Conservation (phyloP, 2,888 invertebrate species). For the Orchestes rusci region DNA sequence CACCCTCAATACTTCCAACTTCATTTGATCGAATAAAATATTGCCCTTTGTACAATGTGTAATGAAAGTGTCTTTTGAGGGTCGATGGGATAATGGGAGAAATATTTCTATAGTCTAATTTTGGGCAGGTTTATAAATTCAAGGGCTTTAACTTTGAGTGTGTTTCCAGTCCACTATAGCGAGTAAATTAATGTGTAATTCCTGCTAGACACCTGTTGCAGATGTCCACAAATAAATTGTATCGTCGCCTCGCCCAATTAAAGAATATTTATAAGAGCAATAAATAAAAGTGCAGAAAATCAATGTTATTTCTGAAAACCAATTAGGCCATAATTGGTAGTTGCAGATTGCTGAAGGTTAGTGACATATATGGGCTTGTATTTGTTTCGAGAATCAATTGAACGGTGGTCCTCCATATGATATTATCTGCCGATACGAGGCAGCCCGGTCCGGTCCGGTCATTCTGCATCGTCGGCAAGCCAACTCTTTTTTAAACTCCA, state of each 20-base stretch:
- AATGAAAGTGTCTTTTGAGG: too few relatives aligned
- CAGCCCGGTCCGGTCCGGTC: slow-evolving; percentile 23
- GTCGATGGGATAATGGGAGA: too few relatives aligned
- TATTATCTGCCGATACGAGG: slow-evolving; percentile 36
- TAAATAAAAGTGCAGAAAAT: slow-evolving; percentile 42
- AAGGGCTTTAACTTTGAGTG: too few relatives aligned
- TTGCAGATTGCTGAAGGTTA: slow-evolving; percentile 44
- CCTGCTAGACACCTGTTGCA: too few relatives aligned
- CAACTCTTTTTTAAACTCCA: slow-evolving; percentile 22
- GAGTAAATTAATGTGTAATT: too few relatives aligned
- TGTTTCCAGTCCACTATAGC: too few relatives aligned
- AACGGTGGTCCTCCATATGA: slow-evolving; percentile 41
- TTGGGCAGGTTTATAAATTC: too few relatives aligned
- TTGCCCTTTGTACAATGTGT: too few relatives aligned
- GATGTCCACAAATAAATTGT: too few relatives aligned
- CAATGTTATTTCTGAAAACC: slow-evolving; percentile 46
- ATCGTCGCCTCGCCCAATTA: slow-evolving; percentile 34
- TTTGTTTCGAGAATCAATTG: slow-evolving; percentile 45
- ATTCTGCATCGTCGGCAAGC: slow-evolving; percentile 28
- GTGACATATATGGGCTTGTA: slow-evolving; percentile 44
- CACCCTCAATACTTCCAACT: slow-evolving; percentile 36
- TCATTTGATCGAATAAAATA: too few relatives aligned
- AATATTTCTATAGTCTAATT: too few relatives aligned
- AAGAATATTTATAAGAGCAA: slow-evolving; percentile 39
- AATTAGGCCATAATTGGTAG: slow-evolving; percentile 47